Conservation (phyloP, 2,113 vertebrate genomes). For the Myiozetetes cayanensis region DNA sequence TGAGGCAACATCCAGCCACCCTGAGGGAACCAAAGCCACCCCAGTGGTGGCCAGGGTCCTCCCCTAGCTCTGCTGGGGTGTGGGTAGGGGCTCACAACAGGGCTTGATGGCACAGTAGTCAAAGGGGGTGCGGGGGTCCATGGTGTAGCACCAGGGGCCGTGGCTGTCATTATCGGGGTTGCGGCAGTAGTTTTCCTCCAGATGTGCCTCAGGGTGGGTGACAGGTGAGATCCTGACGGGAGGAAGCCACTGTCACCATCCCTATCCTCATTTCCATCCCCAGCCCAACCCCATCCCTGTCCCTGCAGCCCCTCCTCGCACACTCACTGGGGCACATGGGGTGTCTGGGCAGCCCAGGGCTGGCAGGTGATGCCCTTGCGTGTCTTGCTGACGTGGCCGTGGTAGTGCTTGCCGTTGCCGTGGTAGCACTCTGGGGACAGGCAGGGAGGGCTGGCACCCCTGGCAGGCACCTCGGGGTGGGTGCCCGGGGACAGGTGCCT, state of each 20-base stretch:
- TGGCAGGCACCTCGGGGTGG: rapidly evolving
- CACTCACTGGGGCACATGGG: slow-evolving; percentile 85
- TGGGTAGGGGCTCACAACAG: slow-evolving; percentile 62
- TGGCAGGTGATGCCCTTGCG: slow-evolving; percentile 94
- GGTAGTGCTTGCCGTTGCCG: slow-evolving; percentile 83
- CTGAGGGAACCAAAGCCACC: not conserved
- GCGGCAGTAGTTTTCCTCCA: slow-evolving; percentile 91
- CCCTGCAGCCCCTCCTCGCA: rapidly evolving
- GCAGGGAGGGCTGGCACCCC: not conserved
- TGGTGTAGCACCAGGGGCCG: slow-evolving; percentile 96
- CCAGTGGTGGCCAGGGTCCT: not conserved
- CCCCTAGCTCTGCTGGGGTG: not conserved
- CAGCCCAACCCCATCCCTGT: not conserved
- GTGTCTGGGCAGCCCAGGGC: slow-evolving; percentile 83
- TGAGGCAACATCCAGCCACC: not conserved
- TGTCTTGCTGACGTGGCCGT: slow-evolving; percentile 85
- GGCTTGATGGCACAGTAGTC: slow-evolving; percentile 94
- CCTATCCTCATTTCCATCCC: not conserved
- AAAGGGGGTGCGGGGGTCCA: slow-evolving; percentile 87
- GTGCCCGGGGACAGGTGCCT: rapidly evolving
- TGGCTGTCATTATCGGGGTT: slow-evolving; percentile 92
- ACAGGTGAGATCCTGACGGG: slow-evolving; percentile 78
- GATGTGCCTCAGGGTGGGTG: slow-evolving; percentile 78
- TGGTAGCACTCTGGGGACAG: slow-evolving; percentile 86
- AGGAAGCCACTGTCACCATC: not conserved